Percentiles rank a stretch among this genome's conserved stretches.
phyloP scores from a whole-genome alignment of 1,140 invertebrate species.

The Caenorhabditis tropicalis region DNA sequence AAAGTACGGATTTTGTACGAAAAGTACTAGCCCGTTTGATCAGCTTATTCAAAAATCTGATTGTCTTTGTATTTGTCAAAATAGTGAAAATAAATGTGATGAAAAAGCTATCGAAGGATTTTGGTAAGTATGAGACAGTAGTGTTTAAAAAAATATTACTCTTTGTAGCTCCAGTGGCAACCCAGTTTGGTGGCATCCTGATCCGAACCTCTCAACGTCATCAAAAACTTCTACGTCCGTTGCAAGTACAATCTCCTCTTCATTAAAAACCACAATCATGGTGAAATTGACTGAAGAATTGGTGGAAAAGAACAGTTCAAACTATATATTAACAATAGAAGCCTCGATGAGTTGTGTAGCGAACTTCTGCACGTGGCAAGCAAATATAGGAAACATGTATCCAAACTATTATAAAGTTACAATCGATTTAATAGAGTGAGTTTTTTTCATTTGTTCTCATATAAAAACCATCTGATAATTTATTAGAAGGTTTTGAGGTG shows the following conservation, averaged over 20 bases:
- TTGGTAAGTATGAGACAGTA: background rate
- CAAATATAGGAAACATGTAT: too few species aligned
- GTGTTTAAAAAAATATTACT: too few species aligned
- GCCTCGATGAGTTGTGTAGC: too few species aligned
- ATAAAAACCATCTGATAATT: too few species aligned
- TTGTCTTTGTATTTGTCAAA: background rate
- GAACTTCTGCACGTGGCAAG: too few species aligned
- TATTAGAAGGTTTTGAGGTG: too few species aligned
- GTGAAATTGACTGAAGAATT: background rate
- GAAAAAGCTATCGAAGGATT: background rate
- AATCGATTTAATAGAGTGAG: too few species aligned
- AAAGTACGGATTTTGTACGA: background rate
- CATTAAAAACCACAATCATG: background rate
- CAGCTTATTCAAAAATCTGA: background rate
- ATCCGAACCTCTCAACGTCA: background rate
- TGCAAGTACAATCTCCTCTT: background rate
- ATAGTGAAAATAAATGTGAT: background rate
- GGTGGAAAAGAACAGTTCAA: too few species aligned
- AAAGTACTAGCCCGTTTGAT: background rate
- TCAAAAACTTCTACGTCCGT: background rate
- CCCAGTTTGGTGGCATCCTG: background rate
- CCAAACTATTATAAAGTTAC: too few species aligned
- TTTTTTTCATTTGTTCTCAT: too few species aligned
- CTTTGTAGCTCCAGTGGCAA: background rate
- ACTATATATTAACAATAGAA: too few species aligned